Evolutionary conservation across 2,888 invertebrate genomes (phyloP), one percentile per base, ranked within the genome.

Genomic region (Steinernema scapterisci): DNA sequence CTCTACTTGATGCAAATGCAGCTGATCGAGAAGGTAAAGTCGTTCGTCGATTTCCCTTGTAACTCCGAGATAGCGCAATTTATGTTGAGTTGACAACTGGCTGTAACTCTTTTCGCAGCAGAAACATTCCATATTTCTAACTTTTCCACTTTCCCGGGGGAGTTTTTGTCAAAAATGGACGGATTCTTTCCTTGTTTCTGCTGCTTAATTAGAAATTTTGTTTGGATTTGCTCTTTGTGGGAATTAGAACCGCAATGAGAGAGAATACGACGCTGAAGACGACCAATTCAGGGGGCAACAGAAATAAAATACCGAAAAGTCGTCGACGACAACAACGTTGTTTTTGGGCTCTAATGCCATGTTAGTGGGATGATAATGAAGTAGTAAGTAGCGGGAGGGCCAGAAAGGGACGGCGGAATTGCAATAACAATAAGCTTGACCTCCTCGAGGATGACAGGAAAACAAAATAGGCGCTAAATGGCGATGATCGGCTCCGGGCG

Each of bases 1-100:
- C 90, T 99, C 25, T 90, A 96, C 51, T 90, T 95, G 74, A 97
- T 97, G 88, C 99, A 99, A 86, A 97, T 97, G 88, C 96, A 95
- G 90, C 90, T 99, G 25, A 97, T 99, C 91, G 96, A 96, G 7
- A 95, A 94, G 89, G 91, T 89, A 74, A 73, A 78, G 70, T 44
- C n/a, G n/a, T n/a, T 3, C 48, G 3, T 2, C 5, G 13, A 48
- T 48, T 19, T 48, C 48, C n/a, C n/a, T n/a, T 44, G 45, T 7
- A 7, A 9, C 45, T 44, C 13, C 45, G 45, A 44, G 45, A 56
- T 16, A 2, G 16, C 25, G 56, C 25, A 23, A 19, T 19, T 5
- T 7, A 56, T 7, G 25, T 21, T 48, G 48, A 48, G 3, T 19
- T 13, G 3, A n/a, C n/a, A 5, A 48, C 13, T 5, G 48, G 16